These are phyloP conservation scores for Noctua comes DNA, from an alignment of 2,888 invertebrate genomes.

Conservation along the genomic window DNA sequence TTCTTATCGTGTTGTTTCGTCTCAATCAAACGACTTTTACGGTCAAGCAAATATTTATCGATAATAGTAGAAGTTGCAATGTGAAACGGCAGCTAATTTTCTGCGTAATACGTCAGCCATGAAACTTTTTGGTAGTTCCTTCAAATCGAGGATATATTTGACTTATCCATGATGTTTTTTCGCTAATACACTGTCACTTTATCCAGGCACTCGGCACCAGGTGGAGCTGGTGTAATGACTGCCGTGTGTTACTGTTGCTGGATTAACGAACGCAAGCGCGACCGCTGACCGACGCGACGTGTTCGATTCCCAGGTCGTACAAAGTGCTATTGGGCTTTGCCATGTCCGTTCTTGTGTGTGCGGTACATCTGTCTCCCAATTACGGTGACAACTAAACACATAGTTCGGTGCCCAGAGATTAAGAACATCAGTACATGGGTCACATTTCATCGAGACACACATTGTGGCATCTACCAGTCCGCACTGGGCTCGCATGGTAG, in stretches of 20 bases:
- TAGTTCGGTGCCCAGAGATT: not conserved
- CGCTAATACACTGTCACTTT: not conserved
- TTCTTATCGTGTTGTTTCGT: conserved; percentile 38
- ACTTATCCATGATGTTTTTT: no score
- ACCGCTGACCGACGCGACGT: no score
- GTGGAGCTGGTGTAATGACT: not conserved
- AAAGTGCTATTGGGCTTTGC: not conserved
- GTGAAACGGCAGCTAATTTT: not conserved
- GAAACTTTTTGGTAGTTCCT: not conserved
- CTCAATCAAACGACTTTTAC: not conserved
- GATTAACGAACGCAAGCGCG: no score
- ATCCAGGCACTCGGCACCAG: not conserved
- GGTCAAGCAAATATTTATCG: conserved; percentile 18
- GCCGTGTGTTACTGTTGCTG: not conserved
- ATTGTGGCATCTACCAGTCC: not conserved
- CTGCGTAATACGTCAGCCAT: not conserved
- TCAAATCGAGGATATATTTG: not conserved
- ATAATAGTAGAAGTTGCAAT: not conserved
- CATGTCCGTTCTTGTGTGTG: not conserved
- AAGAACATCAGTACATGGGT: not conserved
- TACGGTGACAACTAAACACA: not conserved
- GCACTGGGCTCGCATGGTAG: no score
- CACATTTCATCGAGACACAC: not conserved
- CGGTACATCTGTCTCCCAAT: not conserved
- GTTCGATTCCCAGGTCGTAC: not conserved